These are phyloP conservation scores for Montipora capricornis DNA, from an alignment of 64 coral and sea anemone genomes.

Conservation along the genomic window DNA sequence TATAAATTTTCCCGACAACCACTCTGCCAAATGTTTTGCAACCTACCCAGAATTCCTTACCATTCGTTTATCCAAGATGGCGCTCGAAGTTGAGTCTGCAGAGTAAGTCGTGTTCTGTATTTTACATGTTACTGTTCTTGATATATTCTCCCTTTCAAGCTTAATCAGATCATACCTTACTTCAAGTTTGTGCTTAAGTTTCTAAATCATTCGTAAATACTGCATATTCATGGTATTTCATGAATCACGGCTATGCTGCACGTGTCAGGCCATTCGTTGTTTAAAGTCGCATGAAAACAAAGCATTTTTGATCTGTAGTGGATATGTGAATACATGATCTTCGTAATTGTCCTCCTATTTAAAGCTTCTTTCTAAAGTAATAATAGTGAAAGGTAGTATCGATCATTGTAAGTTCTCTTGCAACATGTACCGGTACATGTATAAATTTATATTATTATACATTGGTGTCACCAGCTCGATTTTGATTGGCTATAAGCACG, in stretches of 20 bases:
- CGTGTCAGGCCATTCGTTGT: too few relatives aligned
- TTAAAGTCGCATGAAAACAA: neutral
- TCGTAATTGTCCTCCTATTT: too few relatives aligned
- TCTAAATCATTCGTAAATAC: neutral
- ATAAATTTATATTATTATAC: too few relatives aligned
- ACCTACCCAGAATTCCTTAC: constrained; percentile 59
- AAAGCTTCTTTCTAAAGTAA: too few relatives aligned
- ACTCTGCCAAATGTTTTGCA: neutral
- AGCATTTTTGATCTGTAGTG: neutral
- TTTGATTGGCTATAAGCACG: too few relatives aligned
- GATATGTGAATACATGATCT: too few relatives aligned
- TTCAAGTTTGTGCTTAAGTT: neutral
- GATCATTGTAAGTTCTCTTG: too few relatives aligned
- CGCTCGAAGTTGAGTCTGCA: constrained; percentile 99
- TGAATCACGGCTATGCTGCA: neutral
- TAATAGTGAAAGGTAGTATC: too few relatives aligned
- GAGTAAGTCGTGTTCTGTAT: constrained; percentile 81
- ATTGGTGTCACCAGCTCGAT: too few relatives aligned
- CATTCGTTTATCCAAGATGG: constrained; percentile 86
- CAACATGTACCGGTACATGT: too few relatives aligned
- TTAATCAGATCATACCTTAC: neutral
- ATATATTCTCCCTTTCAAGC: too few relatives aligned
- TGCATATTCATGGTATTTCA: neutral
- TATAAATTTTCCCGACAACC: neutral
- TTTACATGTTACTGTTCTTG: neutral